Conservation (phyloP, 2,888 invertebrate species). For the Chrysolina oricalcia region DNA sequence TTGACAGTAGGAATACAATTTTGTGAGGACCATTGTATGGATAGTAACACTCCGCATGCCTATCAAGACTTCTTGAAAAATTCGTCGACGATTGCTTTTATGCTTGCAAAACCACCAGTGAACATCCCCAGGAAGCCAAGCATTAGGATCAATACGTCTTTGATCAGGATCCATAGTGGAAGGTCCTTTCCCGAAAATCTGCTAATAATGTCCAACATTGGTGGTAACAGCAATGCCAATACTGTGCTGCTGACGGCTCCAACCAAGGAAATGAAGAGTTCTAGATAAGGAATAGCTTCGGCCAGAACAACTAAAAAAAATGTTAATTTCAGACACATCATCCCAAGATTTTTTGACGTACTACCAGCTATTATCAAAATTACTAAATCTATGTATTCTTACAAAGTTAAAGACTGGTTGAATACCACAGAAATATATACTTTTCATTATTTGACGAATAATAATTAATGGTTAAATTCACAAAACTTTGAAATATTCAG, state of each 20-base stretch:
- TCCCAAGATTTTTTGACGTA: too few relatives aligned
- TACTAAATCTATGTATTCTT: too few relatives aligned
- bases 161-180: constrained; percentile 71
- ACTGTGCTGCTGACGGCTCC: constrained; percentile 93
- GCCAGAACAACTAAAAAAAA: constrained; percentile 84
- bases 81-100: constrained; percentile 74
- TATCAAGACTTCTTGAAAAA: constrained; percentile 37
- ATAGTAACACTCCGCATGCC: constrained; percentile 14
- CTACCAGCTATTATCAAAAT: too few relatives aligned
- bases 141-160: constrained; percentile 78
- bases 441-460: too few relatives aligned
- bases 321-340: too few relatives aligned
- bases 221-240: constrained; percentile 90
- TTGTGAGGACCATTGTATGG: too few relatives aligned
- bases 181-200: constrained; percentile 77
- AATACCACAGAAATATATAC: too few relatives aligned
- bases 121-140: constrained; percentile 82
- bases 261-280: constrained; percentile 91
- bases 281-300: constrained; percentile 88
- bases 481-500: too few relatives aligned
- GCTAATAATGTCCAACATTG: constrained; percentile 86
- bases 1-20: too few relatives aligned
- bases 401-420: too few relatives aligned
- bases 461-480: too few relatives aligned
- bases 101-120: constrained; percentile 85